Base-by-base conservation (phyloP, 1,140 invertebrate genomes). In the Aphidius ervi region DNA sequence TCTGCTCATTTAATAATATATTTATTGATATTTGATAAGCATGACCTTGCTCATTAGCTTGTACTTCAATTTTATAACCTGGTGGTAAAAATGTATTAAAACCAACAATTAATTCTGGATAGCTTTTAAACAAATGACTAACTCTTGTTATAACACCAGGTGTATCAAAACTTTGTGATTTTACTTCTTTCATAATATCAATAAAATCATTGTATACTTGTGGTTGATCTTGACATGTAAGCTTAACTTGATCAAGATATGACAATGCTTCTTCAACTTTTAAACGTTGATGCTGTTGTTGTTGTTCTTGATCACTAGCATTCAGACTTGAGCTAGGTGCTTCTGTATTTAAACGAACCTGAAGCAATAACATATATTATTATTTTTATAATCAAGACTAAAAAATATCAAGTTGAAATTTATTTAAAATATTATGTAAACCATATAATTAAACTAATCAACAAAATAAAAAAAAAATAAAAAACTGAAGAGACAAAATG, bases 161-260 rank as follows among this genome's bases (percentile, higher is more conserved):
- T 0, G 97, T 99, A 80, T 99, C 97, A 74, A 99, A 99, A 65
- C 94, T 95, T 76, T 99, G 95, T 52, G 95, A 98, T 80, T 99
- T 99, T 69, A 99, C 99, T 79, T 98, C 97, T 82, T 99, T 99
- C 98, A 99, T 99, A 67, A 99, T 99, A 79, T 99, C 98, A 64
- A 99, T 81, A 74, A 99, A 99, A 77, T 99, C 95, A 82, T 98
- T 99, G 82, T 99, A 99, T 8, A 99, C 78, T 82, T 98, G 94
- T 9, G 97, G 97, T 72, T 98, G 94, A 72, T 93, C 91, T 56
- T 91, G 92, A 82, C 99, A 99, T 82, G 97, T 97, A 76, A 88
- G 94, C 78, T 99, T 99, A 49, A 99, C 98, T 82, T 98, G 91
- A 83, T 99, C 97, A 46, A 99, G 82, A 77, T 99, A 99, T 3